These are phyloP conservation scores for Hypolimnas misippus DNA, from an alignment of 2,888 invertebrate species.

Conservation along the genomic window DNA sequence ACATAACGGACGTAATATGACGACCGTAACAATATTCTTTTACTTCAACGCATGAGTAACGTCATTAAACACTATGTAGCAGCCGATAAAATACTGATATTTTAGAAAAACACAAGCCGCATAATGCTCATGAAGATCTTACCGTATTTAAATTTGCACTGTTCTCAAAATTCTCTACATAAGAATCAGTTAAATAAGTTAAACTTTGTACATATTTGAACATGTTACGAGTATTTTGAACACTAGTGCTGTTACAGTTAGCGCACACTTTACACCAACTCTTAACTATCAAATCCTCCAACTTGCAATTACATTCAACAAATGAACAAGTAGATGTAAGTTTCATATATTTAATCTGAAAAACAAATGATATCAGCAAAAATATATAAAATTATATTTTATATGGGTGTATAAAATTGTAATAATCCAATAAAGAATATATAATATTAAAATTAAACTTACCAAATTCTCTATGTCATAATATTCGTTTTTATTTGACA, in stretches of 20 bases:
- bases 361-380: slow-evolving; percentile 40
- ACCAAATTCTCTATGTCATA: slow-evolving; percentile 29
- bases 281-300: slow-evolving; percentile 52
- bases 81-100: too few relatives aligned
- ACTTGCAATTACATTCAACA: slow-evolving; percentile 43
- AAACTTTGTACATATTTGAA: slow-evolving; percentile 56
- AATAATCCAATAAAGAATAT: neutral
- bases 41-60: too few relatives aligned
- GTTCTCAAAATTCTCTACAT: slow-evolving; percentile 46
- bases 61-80: too few relatives aligned
- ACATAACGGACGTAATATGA: too few relatives aligned
- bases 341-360: slow-evolving; percentile 59
- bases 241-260: slow-evolving; percentile 41
- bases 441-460: slow-evolving; percentile 6
- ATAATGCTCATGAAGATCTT: slow-evolving; percentile 29
- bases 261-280: slow-evolving; percentile 63
- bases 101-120: too few relatives aligned
- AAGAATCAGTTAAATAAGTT: slow-evolving; percentile 51
- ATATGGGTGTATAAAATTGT: too few relatives aligned
- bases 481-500: slow-evolving; percentile 15
- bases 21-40: too few relatives aligned
- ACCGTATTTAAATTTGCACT: slow-evolving; percentile 56
- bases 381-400: too few relatives aligned
- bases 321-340: slow-evolving; percentile 59
- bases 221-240: slow-evolving; percentile 45